Percentiles rank a stretch among this genome's conserved stretches.
These are phyloP conservation scores for Ptilorrhoa leucosticta DNA, from an alignment of 2,113 vertebrate genomes.

Conservation along the genomic window DNA sequence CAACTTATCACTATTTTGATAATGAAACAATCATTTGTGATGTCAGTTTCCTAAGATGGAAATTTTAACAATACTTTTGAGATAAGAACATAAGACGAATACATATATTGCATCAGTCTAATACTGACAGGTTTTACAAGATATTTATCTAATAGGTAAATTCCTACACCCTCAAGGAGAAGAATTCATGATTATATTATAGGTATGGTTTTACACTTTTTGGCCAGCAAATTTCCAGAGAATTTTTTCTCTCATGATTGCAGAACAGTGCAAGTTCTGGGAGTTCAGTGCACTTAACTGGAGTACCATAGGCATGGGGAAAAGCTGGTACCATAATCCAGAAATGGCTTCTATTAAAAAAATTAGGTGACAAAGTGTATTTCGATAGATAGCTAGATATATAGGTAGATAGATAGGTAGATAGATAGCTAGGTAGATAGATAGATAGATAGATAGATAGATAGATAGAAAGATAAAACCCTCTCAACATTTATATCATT, in stretches of 20 bases:
- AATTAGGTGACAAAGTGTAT: background rate
- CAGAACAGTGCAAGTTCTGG: background rate
- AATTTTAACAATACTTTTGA: background rate
- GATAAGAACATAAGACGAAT: background rate
- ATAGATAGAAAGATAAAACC: background rate
- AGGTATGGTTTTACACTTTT: background rate
- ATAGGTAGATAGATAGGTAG: too few relatives aligned
- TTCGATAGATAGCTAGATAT: background rate
- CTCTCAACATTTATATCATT: background rate
- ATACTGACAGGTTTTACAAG: background rate
- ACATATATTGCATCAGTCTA: background rate
- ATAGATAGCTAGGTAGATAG: background rate
- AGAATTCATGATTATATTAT: background rate
- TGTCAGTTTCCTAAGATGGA: background rate
- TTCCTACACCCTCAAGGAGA: background rate
- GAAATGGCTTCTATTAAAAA: background rate
- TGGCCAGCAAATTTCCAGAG: background rate
- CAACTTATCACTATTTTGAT: background rate
- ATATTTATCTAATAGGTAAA: background rate
- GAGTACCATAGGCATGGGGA: background rate
- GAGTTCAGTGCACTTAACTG: background rate
- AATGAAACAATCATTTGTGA: background rate
- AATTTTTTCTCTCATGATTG: background rate
- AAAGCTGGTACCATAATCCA: rapidly evolving
- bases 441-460: background rate